Percentiles rank a stretch among this genome's conserved stretches.
These are phyloP conservation scores for Tetramorium alpestre DNA, from an alignment of 1,140 invertebrate genomes.

Conservation along the genomic window DNA sequence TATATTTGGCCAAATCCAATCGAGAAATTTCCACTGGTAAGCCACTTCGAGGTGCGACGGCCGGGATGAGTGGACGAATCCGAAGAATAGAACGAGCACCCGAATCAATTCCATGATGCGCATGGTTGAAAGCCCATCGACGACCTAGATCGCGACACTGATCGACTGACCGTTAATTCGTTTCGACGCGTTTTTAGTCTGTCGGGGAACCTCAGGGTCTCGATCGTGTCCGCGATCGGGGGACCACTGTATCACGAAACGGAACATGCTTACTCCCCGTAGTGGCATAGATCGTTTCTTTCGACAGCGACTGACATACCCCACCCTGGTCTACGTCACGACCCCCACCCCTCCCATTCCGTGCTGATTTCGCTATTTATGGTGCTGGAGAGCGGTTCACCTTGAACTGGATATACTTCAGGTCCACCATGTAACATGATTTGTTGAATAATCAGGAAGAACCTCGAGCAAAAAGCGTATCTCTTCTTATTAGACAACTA, in stretches of 20 bases:
- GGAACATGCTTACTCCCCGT: conserved; percentile 72
- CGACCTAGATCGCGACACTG: neutral
- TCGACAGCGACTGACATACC: conserved; percentile 58
- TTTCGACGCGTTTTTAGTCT: conserved; percentile 31
- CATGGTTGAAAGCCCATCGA: neutral
- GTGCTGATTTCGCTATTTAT: conserved; percentile 72
- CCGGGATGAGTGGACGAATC: neutral
- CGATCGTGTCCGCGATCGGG: conserved; percentile 68
- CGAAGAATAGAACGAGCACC: conserved; percentile 36
- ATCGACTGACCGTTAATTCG: conserved; percentile 41
- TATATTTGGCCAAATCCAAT: conserved; percentile 81
- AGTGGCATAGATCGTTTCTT: conserved; percentile 48
- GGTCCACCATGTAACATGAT: conserved; percentile 63
- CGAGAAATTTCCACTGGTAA: conserved; percentile 82
- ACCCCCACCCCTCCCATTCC: conserved; percentile 10
- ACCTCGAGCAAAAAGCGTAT: neutral
- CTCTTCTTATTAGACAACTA: neutral
- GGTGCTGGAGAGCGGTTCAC: conserved; percentile 73
- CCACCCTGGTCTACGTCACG: conserved; percentile 67
- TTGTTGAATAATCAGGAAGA: conserved; percentile 62
- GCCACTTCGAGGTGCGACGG: conserved; percentile 71
- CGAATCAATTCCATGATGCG: conserved; percentile 36
- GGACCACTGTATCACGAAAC: conserved; percentile 72
- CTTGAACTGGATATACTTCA: conserved; percentile 75
- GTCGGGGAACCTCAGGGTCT: conserved; percentile 18